phyloP scores from a whole-genome alignment of 2,113 vertebrate genomes.

The Brachirus orientalis region DNA sequence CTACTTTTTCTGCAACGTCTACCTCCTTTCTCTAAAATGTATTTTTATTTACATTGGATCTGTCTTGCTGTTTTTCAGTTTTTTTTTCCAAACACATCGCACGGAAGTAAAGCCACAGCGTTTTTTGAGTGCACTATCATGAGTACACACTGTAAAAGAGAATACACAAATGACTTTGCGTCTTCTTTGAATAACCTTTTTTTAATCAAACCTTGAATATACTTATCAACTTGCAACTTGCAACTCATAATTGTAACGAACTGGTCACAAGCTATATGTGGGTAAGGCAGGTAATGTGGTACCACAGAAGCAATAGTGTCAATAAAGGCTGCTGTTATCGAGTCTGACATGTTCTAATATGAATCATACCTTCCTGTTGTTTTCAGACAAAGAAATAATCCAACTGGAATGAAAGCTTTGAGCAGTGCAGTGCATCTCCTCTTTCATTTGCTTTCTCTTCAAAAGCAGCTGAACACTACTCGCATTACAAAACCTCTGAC shows the following conservation, averaged over 20 bases:
- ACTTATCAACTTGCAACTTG: conserved; percentile 33
- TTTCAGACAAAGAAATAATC: conserved; percentile 16
- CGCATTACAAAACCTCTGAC: conserved; percentile 21
- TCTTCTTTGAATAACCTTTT: conserved; percentile 7
- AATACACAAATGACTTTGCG: conserved; percentile 8
- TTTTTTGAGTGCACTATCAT: conserved; percentile 11
- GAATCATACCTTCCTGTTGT: conserved; percentile 44
- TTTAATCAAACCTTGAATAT: conserved; percentile 30
- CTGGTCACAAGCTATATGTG: conserved; percentile 9
- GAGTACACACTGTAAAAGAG: conserved; percentile 12
- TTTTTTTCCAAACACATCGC: background rate
- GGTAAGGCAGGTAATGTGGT: background rate
- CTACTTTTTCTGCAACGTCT: background rate
- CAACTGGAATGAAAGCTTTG: conserved; percentile 38
- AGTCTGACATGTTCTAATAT: conserved; percentile 45
- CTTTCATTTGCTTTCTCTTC: conserved; percentile 57
- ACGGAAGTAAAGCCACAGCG: background rate
- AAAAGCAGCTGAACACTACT: conserved; percentile 45
- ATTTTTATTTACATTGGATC: no score
- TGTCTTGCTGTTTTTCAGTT: conserved; percentile 16
- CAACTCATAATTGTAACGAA: conserved; percentile 20
- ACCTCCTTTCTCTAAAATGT: background rate
- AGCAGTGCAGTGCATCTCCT: conserved; percentile 15
- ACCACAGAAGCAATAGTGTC: background rate
- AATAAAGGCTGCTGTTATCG: conserved; percentile 28